Percentiles rank a stretch among this genome's conserved stretches.
Evolutionary conservation across 2,888 invertebrate genomes (phyloP).

Genomic region (Ligdia adustata): DNA sequence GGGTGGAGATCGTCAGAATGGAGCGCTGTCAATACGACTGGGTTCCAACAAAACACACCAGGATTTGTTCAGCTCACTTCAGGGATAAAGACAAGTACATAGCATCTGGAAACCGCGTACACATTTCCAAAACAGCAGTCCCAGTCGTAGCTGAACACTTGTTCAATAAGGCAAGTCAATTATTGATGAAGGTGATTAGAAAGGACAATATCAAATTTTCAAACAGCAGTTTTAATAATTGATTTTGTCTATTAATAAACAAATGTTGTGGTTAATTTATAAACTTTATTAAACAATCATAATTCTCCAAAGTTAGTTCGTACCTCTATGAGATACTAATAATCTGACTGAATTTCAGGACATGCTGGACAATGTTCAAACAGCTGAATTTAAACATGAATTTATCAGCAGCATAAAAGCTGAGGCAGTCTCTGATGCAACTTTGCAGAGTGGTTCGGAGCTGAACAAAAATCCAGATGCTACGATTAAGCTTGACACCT

Average conservation of each 20-base stretch:
- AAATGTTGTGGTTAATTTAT: too few relatives aligned
- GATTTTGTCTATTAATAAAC: too few relatives aligned
- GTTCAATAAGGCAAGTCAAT: conserved; percentile 19
- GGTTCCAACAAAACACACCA: conserved; percentile 31
- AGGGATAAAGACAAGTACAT: conserved; percentile 32
- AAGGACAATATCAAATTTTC: too few relatives aligned
- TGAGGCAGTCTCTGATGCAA: too few relatives aligned
- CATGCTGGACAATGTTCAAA: neutral
- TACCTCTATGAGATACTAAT: too few relatives aligned
- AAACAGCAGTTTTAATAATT: too few relatives aligned
- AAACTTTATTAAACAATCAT: too few relatives aligned
- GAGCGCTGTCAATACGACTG: conserved; percentile 29
- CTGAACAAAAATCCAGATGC: conserved; percentile 5
- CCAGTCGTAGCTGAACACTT: conserved; percentile 20
- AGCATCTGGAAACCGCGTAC: conserved; percentile 21
- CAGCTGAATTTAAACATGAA: neutral
- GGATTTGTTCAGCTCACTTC: conserved; percentile 35
- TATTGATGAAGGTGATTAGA: too few relatives aligned
- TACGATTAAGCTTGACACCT: conserved; percentile 15
- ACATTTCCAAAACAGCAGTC: conserved; percentile 28
- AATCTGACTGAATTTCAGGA: conserved; percentile 24
- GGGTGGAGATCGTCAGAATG: conserved; percentile 28
- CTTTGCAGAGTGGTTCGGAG: too few relatives aligned
- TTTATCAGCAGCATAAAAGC: conserved; percentile 15
- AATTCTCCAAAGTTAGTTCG: too few relatives aligned